Base-by-base conservation (phyloP, 2,888 invertebrate genomes). In the Pammene fasciana region DNA sequence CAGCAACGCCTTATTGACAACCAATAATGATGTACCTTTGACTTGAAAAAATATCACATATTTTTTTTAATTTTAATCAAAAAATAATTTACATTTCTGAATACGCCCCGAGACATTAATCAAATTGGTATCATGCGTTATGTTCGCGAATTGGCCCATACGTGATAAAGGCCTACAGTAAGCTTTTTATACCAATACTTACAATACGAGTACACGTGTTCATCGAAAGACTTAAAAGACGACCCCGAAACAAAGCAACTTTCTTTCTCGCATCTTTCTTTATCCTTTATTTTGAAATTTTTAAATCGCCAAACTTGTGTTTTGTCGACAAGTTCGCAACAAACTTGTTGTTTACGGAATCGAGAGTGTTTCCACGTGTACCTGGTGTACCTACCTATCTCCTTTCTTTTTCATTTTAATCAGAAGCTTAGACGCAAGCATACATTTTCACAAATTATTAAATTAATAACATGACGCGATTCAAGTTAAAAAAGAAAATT, bases 251-350 rank as follows among this genome's bases (percentile, higher is more conserved):
- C 50, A 38, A 50, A 36, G 14, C 13, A 48, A 18, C 50, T 61
- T 61, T 16, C 16, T 57, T 57, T 45, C 11, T 13, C 48, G 9
- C 34, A 45, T 45, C 26, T 57, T 43, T n/a, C n/a, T n/a, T n/a
- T n/a, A n/a, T 43, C 38, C 60, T 46, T 60, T 48, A 16, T 38
- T 48, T 61, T 36, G 14, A 46, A 10, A 45, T 13, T 11, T 7
- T 46, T 11, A n/a, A 48, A 0, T 48, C 13, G 16, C 48, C 16
- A 36, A 48, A 14, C n/a, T n/a, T n/a, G n/a, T n/a, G n/a, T n/a
- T n/a, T n/a, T n/a, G n/a, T n/a, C 38, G n/a, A 11, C 13, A 38
- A 48, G 13, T 48, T 9, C 4, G 13, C 10, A 11, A 43, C 43
- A 43, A 59, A 59, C n/a, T 13, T 45, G n/a, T n/a, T n/a, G n/a